Evolutionary conservation across 2,797 vertebrate species (phyloP).

Genomic region (Kryptolebias ocellatus): DNA sequence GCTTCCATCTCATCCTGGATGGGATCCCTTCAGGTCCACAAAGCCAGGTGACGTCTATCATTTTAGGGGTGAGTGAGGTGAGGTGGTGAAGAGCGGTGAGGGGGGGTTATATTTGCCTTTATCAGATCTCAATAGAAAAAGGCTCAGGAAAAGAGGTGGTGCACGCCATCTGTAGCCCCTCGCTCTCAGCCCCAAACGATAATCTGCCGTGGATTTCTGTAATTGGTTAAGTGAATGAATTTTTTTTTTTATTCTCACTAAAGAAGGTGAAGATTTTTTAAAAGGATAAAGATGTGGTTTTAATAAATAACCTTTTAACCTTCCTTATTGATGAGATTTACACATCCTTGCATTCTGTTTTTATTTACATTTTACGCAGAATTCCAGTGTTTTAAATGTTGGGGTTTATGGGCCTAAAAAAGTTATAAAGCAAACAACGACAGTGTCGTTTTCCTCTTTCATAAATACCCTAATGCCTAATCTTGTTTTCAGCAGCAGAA

Average conservation of each 20-base stretch:
- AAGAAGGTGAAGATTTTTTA: constrained; percentile 1
- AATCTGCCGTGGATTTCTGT: constrained; percentile 68
- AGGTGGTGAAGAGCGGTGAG: constrained; percentile 1
- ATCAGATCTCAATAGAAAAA: constrained; percentile 52
- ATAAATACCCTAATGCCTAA: too few relatives aligned
- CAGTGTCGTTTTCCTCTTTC: too few relatives aligned
- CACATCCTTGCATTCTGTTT: too few relatives aligned
- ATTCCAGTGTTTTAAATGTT: too few relatives aligned
- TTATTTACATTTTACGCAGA: too few relatives aligned
- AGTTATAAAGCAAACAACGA: too few relatives aligned
- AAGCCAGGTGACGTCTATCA: constrained; percentile 79
- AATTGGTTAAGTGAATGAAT: constrained; percentile 51
- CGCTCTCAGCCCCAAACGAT: constrained; percentile 48
- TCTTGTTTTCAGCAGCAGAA: too few relatives aligned
- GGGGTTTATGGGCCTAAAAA: too few relatives aligned
- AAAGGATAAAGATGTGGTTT: too few relatives aligned
- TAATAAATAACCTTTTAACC: too few relatives aligned
- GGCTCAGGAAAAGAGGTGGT: constrained; percentile 26
- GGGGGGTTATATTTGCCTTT: constrained; percentile 31
- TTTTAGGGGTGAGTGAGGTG: constrained; percentile 45
- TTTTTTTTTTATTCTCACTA: constrained; percentile 16
- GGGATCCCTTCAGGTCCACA: constrained; percentile 78
- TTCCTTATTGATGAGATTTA: too few relatives aligned
- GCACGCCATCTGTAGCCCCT: constrained; percentile 69
- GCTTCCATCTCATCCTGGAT: constrained; percentile 83